These are phyloP conservation scores for Theristicus caerulescens DNA, from an alignment of 2,113 vertebrate species.

Conservation along the genomic window DNA sequence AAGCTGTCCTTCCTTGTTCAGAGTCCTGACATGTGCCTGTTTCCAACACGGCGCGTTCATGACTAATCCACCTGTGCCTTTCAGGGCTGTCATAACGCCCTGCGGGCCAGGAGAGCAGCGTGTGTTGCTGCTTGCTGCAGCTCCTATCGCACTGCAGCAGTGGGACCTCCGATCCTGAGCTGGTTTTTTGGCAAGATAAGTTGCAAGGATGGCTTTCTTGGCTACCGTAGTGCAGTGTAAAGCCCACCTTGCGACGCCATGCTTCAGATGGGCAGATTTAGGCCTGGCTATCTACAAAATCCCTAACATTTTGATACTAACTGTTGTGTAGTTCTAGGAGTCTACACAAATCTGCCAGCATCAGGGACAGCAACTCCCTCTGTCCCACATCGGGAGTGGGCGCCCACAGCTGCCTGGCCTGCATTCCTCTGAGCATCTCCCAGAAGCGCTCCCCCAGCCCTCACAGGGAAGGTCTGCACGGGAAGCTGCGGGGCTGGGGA, in stretches of 20 bases:
- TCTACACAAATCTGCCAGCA: too few species aligned
- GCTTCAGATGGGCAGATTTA: too few species aligned
- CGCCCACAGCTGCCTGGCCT: too few species aligned
- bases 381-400: fast-evolving
- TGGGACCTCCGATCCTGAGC: fast-evolving
- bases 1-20: background rate
- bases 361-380: background rate
- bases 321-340: too few species aligned
- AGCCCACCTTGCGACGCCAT: fast-evolving
- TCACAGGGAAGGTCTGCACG: too few species aligned
- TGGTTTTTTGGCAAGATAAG: fast-evolving
- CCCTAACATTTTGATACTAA: background rate
- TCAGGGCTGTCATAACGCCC: background rate
- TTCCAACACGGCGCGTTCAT: fast-evolving
- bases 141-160: fast-evolving
- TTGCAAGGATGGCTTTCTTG: background rate
- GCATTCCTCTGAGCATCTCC: too few species aligned
- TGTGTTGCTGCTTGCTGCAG: fast-evolving
- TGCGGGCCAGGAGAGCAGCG: fast-evolving
- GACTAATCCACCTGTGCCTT: background rate
- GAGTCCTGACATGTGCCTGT: background rate
- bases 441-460: fast-evolving
- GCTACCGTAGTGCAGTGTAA: background rate
- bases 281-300: background rate
- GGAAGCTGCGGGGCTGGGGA: too few species aligned